Conservation (phyloP, 2,888 invertebrate genomes). For the Cryptocephalus primarius region DNA sequence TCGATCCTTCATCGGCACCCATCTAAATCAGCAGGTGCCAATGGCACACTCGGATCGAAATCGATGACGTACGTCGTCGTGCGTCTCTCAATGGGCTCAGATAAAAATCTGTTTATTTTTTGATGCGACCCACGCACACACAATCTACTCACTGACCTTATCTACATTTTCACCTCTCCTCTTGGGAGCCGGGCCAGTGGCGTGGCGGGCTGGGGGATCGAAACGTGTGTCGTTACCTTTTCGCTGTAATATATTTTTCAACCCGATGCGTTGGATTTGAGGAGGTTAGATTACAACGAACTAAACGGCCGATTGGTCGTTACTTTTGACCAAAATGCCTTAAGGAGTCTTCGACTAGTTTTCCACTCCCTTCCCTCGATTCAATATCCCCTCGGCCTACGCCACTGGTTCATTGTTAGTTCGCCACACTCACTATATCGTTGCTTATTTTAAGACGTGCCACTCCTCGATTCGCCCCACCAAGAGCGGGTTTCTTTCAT, state of each 20-base stretch:
- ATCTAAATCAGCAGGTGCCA: not conserved
- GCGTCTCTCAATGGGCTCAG: not conserved
- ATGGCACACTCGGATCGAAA: no score
- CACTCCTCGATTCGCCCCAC: not conserved
- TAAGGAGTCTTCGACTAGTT: no score
- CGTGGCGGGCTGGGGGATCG: no score
- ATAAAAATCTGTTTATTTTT: not conserved
- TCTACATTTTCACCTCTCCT: not conserved
- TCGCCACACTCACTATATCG: not conserved
- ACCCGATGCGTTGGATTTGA: no score
- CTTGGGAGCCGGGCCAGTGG: not conserved
- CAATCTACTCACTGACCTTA: not conserved
- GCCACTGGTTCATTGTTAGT: not conserved
- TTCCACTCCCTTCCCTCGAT: no score
- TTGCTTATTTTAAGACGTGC: not conserved
- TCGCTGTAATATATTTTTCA: no score
- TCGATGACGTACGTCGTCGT: not conserved
- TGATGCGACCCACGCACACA: not conserved
- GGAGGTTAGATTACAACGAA: no score
- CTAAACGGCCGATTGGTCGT: no score
- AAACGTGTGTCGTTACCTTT: no score
- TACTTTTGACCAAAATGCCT: no score
- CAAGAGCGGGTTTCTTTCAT: slow-evolving; percentile 15
- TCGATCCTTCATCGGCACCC: no score
- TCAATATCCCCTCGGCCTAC: not conserved